Evolutionary conservation across 2,888 invertebrate genomes (phyloP).

Genomic region (Hemicrepidius hirtus): DNA sequence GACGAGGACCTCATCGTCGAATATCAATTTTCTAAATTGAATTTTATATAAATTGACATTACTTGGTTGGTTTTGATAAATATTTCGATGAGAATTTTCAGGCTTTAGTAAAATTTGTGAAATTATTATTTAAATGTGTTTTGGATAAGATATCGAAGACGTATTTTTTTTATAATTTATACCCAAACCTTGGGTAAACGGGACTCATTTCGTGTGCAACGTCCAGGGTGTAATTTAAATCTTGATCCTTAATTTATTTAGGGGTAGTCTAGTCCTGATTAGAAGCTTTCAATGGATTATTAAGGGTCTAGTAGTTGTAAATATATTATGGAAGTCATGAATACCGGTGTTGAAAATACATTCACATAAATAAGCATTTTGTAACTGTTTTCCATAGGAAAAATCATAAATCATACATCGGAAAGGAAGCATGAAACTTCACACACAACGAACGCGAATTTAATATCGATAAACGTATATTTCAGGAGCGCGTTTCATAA

Average conservation of each 20-base stretch:
- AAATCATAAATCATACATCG: constrained; percentile 40
- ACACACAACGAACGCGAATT: constrained; percentile 41
- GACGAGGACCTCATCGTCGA: constrained; percentile 22
- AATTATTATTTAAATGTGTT: too few species aligned
- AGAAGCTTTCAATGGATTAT: too few species aligned
- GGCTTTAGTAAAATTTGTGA: too few species aligned
- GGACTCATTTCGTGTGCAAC: too few species aligned
- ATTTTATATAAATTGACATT: constrained; percentile 33
- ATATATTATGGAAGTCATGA: too few species aligned
- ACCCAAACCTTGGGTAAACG: too few species aligned
- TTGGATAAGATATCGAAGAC: too few species aligned
- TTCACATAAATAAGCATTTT: constrained; percentile 21
- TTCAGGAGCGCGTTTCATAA: constrained; percentile 37
- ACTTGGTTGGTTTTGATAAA: not conserved
- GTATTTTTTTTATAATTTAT: too few species aligned
- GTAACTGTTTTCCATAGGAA: constrained; percentile 16
- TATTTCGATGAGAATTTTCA: not conserved
- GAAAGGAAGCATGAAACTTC: constrained; percentile 39
- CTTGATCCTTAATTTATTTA: too few species aligned
- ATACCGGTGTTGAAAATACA: not conserved
- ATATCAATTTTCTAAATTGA: constrained; percentile 41
- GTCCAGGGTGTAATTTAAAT: too few species aligned
- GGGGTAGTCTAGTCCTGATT: too few species aligned
- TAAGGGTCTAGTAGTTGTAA: too few species aligned
- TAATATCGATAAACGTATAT: constrained; percentile 44